Percentiles rank a stretch among this genome's conserved stretches.
Evolutionary conservation across 2,888 invertebrate species (phyloP).

Genomic region (Pterobdella sp.): DNA sequence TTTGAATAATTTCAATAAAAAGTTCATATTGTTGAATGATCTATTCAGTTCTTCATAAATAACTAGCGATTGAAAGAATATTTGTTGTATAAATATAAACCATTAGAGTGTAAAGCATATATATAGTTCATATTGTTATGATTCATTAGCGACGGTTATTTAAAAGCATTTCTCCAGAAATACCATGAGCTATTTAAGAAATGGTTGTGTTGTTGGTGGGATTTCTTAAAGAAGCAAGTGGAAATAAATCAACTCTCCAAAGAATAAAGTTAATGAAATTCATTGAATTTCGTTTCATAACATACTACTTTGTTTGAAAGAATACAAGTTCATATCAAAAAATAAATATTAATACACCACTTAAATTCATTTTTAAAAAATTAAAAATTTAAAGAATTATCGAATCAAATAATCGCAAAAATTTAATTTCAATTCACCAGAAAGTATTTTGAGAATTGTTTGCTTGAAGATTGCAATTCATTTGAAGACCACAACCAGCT

Average conservation of each 20-base stretch:
- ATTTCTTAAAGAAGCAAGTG: neutral
- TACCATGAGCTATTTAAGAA: too few species aligned
- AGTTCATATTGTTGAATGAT: too few species aligned
- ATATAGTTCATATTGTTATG: too few species aligned
- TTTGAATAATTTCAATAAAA: too few species aligned
- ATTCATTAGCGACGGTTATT: too few species aligned
- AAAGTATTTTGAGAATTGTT: neutral
- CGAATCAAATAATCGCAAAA: too few species aligned
- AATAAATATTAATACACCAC: neutral
- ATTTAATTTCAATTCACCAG: neutral
- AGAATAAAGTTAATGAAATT: neutral
- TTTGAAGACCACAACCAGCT: neutral
- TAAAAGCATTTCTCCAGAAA: too few species aligned
- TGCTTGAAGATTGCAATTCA: neutral
- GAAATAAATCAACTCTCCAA: neutral
- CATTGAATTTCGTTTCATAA: neutral
- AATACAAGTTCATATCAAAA: neutral
- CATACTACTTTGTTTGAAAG: neutral
- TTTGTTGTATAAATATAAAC: too few species aligned
- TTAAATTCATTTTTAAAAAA: neutral
- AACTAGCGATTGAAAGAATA: too few species aligned
- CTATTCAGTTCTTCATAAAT: too few species aligned
- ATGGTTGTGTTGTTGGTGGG: constrained; percentile 2
- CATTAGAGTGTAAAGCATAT: too few species aligned
- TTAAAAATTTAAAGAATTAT: neutral